A percentile compares a stretch with the other conserved stretches of the same genome.
These are phyloP conservation scores for Chaetodon auriga DNA, from an alignment of 2,113 vertebrate species.

Conservation along the genomic window DNA sequence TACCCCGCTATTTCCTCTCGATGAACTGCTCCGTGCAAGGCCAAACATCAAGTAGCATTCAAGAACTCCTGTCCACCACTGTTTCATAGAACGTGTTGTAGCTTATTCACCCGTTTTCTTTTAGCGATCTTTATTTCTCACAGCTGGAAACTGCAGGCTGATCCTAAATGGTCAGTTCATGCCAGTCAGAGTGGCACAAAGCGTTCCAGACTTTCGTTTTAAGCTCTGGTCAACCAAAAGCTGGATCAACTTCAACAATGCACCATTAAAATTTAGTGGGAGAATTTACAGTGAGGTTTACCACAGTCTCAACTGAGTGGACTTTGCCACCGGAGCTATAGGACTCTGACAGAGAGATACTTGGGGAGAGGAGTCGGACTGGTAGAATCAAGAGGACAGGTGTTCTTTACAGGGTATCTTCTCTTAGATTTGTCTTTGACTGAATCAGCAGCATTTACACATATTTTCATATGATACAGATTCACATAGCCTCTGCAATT, in stretches of 20 bases:
- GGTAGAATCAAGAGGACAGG: constrained; percentile 55
- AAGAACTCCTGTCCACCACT: constrained; percentile 47
- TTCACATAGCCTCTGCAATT: constrained; percentile 72
- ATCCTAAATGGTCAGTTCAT: constrained; percentile 29
- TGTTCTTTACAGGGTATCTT: constrained; percentile 65
- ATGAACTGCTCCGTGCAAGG: constrained; percentile 62
- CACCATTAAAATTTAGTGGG: constrained; percentile 11
- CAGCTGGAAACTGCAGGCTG: constrained; percentile 13
- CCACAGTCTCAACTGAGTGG: constrained; percentile 1
- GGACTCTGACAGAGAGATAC: constrained; percentile 29
- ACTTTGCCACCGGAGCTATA: constrained; percentile 35
- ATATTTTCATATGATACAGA: constrained; percentile 79
- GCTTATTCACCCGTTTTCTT: constrained; percentile 24
- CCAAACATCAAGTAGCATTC: constrained; percentile 61
- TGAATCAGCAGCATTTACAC: constrained; percentile 82
- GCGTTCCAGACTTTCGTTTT: background rate
- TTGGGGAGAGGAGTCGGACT: constrained; percentile 20
- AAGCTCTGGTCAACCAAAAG: background rate
- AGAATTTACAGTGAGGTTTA: constrained; percentile 7
- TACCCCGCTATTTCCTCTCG: constrained; percentile 55
- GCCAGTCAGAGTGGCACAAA: constrained; percentile 23
- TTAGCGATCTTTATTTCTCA: constrained; percentile 1
- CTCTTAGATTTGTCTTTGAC: constrained; percentile 72
- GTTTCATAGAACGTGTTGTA: constrained; percentile 10
- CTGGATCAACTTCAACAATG: constrained; percentile 40